Base-by-base conservation (phyloP, 2,797 vertebrate genomes). In the Poeciliopsis turneri region DNA sequence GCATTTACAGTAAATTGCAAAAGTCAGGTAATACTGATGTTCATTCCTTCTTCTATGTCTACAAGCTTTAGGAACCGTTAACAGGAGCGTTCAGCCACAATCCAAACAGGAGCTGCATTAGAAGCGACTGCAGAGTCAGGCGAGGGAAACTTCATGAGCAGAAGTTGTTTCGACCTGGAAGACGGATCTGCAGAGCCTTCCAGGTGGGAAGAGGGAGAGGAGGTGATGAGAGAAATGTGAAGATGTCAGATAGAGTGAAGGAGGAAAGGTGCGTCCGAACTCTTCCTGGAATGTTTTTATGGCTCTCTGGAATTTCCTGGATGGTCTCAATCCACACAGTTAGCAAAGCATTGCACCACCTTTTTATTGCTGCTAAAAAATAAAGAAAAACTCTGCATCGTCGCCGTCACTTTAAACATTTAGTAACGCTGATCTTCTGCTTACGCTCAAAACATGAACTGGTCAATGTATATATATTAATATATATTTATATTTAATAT, bases 201-300 rank as follows among this genome's bases (percentile, higher is more conserved):
- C 75, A 77, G 61, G 47, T 53, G 64, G 61, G 33, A 69, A 5
- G 61, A 77, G 47, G 41, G 47, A 77, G 36, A 33, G 8, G 15
- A 69, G 47, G 64, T 8, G 75, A 77, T 43, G 75, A 70, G 47
- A 55, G 76, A 68, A 18, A 39, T 15, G 33, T 5, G 23, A 43
- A 28, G 72, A 43, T 74, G 72, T 39, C 72, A 55, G 33, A 25
- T 12, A 3, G 49, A 0, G 72, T 41, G 72, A 23, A 39, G 36
- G 36, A 39, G 36, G 51, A 53, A 18, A 36, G 30, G 72, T 25
- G 49, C 25, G 49, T 74, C 47, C 16, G 3, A 30, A 28, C 30
- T 8, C 36, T 72, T 51, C 30, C 46, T 23, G 47, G 47, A 36
- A 55, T 41, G 72, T 55, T 51, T 41, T 74, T 3, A 53, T 20